Evolutionary conservation across 2,888 invertebrate genomes (phyloP).

Genomic region (Acrocyrtus sp.): DNA sequence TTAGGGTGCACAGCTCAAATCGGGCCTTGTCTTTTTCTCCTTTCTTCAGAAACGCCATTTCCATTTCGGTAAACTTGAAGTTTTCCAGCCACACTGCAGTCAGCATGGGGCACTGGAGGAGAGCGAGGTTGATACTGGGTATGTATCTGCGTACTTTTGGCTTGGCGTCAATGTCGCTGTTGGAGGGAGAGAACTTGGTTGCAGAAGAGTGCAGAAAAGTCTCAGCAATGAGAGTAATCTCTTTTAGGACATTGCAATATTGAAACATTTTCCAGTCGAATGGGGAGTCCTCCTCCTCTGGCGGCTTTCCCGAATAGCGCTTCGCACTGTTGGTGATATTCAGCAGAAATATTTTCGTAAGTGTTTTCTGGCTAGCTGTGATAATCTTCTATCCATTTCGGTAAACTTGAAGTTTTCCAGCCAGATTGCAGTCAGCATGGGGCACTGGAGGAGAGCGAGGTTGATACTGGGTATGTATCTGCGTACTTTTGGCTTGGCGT

Average conservation of each 20-base stretch:
- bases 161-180: not conserved
- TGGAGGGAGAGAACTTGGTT: not conserved
- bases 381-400: conserved; percentile 18
- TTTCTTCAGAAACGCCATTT: conserved; percentile 2
- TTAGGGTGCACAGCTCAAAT: conserved; percentile 36
- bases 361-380: conserved; percentile 12
- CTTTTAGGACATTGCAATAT: conserved; percentile 20
- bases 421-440: conserved; percentile 18
- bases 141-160: conserved; percentile 13
- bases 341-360: conserved; percentile 30
- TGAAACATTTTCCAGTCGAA: conserved; percentile 48
- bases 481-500: not conserved
- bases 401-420: conserved; percentile 34
- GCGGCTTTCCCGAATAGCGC: not conserved
- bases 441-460: not conserved
- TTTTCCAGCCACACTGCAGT: conserved; percentile 35
- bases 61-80: conserved; percentile 15
- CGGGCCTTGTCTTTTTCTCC: not conserved
- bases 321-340: conserved; percentile 7
- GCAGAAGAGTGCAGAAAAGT: conserved; percentile 17
- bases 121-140: not conserved
- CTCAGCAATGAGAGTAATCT: conserved; percentile 40
- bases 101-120: conserved; percentile 5
- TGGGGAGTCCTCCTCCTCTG: not conserved
- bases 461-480: conserved; percentile 20